These are phyloP conservation scores for Diaprepes abbreviatus DNA, from an alignment of 2,888 invertebrate species.

Conservation along the genomic window DNA sequence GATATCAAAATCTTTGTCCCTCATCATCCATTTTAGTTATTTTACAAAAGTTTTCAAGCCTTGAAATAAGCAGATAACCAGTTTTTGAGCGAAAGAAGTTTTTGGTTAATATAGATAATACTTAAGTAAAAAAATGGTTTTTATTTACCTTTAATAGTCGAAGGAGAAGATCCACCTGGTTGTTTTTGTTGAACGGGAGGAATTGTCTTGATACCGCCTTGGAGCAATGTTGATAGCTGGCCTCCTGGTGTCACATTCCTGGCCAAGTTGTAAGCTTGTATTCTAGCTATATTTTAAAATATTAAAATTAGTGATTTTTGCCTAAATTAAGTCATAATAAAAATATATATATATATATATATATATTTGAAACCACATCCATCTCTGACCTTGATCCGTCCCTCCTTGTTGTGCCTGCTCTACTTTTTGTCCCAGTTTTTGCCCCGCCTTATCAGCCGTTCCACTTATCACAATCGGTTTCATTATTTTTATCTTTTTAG, in stretches of 20 bases:
- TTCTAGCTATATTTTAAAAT: conserved; percentile 54
- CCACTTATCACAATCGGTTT: conserved; percentile 46
- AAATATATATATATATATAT: too few relatives aligned
- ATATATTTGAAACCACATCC: conserved; percentile 13
- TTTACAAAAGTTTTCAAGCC: too few relatives aligned
- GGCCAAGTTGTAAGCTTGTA: conserved; percentile 57
- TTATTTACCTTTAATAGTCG: conserved; percentile 60
- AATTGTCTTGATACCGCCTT: conserved; percentile 60
- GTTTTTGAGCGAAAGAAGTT: too few relatives aligned
- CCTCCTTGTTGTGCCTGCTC: conserved; percentile 6
- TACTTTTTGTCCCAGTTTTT: conserved; percentile 6
- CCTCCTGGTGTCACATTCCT: conserved; percentile 56
- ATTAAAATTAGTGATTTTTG: too few relatives aligned
- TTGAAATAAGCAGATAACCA: too few relatives aligned
- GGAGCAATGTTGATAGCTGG: conserved; percentile 59
- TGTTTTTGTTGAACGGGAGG: conserved; percentile 55
- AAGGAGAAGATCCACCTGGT: conserved; percentile 22
- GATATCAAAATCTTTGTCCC: too few relatives aligned
- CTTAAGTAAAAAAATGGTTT: neutral
- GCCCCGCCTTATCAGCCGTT: conserved; percentile 17
- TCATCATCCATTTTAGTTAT: too few relatives aligned
- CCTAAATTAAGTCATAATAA: too few relatives aligned
- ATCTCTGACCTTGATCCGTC: conserved; percentile 25
- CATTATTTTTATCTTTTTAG: conserved; percentile 52
- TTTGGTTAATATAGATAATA: conserved; percentile 1